Evolutionary conservation across 2,888 invertebrate genomes (phyloP).

Genomic region (Drosophila suboccidentalis): DNA sequence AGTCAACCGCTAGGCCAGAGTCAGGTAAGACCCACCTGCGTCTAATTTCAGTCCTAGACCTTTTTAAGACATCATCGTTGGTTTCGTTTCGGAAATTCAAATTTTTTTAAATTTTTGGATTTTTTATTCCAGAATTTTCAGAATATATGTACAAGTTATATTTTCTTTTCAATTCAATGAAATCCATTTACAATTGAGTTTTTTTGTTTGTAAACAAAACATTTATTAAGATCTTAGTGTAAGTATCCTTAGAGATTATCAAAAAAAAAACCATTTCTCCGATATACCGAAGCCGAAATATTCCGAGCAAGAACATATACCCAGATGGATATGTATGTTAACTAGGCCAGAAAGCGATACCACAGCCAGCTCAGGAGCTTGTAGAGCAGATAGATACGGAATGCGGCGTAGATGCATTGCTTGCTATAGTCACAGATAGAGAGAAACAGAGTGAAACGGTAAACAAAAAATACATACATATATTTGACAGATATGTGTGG

Average conservation of each 20-base stretch:
- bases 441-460: neutral
- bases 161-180: too few species aligned
- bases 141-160: too few species aligned
- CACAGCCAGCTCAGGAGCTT: conserved; percentile 66
- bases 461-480: neutral
- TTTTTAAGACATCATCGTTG: neutral
- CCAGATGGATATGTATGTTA: neutral
- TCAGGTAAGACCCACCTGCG: conserved; percentile 64
- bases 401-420: conserved; percentile 29
- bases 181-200: neutral
- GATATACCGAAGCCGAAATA: conserved; percentile 15
- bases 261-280: conserved; percentile 31
- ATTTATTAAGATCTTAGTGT: neutral
- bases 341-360: conserved; percentile 31
- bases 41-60: neutral
- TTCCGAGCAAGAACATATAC: neutral
- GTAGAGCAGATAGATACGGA: conserved; percentile 59
- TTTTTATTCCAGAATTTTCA: neutral
- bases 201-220: neutral
- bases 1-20: conserved; percentile 73
- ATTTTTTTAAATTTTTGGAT: neutral
- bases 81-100: neutral
- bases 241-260: conserved; percentile 15
- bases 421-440: conserved; percentile 49
- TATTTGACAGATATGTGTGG: neutral